phyloP scores from a whole-genome alignment of 2,113 vertebrate species.

The Eurypyga helias region DNA sequence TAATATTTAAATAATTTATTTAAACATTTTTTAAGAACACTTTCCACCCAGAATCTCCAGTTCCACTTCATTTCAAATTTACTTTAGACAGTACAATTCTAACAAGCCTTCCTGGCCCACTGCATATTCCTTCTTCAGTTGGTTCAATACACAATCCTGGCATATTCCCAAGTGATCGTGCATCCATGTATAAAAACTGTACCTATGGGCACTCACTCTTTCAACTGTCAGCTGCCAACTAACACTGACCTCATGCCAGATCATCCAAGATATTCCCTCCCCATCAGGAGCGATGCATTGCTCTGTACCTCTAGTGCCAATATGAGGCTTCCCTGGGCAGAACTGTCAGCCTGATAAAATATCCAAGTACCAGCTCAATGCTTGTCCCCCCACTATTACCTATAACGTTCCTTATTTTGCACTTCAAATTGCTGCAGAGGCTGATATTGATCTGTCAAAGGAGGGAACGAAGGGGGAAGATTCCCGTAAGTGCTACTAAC shows the following conservation, averaged over 20 bases:
- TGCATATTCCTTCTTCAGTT: not conserved
- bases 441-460: not conserved
- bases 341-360: not conserved
- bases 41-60: not conserved
- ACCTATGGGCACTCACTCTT: not conserved
- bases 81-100: not conserved
- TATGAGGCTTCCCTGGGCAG: not conserved
- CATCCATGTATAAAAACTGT: fast-evolving
- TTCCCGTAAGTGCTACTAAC: constrained; percentile 77
- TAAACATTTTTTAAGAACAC: not conserved
- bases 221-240: not conserved
- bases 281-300: not conserved
- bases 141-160: not conserved
- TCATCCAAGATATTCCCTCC: not conserved
- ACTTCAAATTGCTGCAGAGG: not conserved
- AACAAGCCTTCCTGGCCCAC: not conserved
- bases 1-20: not conserved
- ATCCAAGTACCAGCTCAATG: not conserved
- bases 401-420: not conserved
- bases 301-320: not conserved
- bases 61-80: not conserved
- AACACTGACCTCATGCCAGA: not conserved
- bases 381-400: not conserved
- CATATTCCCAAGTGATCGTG: fast-evolving
- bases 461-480: not conserved